These are phyloP conservation scores for Zhuqinia jingwanae DNA, from an alignment of 2,888 invertebrate genomes.

Conservation along the genomic window DNA sequence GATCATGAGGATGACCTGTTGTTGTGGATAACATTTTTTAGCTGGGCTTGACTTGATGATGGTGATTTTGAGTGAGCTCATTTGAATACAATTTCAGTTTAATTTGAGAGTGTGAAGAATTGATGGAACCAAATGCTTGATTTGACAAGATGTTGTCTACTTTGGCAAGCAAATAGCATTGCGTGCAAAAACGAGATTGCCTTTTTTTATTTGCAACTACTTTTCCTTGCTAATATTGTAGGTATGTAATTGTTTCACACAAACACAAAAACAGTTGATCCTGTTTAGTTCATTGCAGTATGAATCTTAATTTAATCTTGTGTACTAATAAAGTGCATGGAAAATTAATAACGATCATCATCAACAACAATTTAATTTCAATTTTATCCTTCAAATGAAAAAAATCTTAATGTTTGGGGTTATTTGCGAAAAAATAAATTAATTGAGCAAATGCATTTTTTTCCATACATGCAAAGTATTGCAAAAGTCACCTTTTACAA, in stretches of 20 bases:
- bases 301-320: background rate
- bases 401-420: background rate
- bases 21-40: background rate
- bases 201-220: background rate
- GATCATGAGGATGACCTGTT: background rate
- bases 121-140: constrained; percentile 7
- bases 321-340: constrained; percentile 2
- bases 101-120: constrained; percentile 14
- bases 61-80: constrained; percentile 8
- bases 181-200: background rate
- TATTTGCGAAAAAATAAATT: no score
- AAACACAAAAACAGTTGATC: no score
- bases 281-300: constrained; percentile 3
- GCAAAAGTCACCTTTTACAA: no score
- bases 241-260: background rate
- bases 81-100: constrained; percentile 46
- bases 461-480: no score
- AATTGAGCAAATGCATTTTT: no score
- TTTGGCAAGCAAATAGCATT: background rate
- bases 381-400: background rate
- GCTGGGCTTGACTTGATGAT: constrained; percentile 1
- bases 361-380: background rate
- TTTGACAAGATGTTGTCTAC: background rate
- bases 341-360: background rate
- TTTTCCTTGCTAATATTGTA: background rate